phyloP scores from a whole-genome alignment of 2,113 vertebrate genomes.

The Anser cygnoides region DNA sequence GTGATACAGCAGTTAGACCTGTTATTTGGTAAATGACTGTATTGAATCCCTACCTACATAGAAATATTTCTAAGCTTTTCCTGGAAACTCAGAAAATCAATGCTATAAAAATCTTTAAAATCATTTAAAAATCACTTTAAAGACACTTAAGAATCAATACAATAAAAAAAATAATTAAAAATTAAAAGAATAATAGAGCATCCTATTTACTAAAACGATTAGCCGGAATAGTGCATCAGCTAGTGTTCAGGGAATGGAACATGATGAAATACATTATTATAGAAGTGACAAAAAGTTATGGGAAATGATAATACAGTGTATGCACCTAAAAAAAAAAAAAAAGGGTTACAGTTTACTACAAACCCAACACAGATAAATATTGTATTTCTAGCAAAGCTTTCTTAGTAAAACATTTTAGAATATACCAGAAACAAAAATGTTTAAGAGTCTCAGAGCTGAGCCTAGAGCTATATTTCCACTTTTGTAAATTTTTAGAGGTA shows the following conservation, averaged over 20 bases:
- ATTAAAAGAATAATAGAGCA: not conserved
- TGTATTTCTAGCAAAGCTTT: not conserved
- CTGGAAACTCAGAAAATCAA: not conserved
- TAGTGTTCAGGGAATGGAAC: not conserved
- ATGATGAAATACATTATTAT: not conserved
- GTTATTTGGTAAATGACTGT: not conserved
- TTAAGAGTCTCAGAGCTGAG: not conserved
- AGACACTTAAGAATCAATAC: not conserved
- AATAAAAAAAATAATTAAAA: not conserved
- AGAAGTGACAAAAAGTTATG: not conserved
- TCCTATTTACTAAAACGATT: not conserved
- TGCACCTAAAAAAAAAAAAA: not conserved
- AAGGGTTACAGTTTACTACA: not conserved
- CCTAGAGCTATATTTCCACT: not conserved
- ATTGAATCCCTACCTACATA: not conserved
- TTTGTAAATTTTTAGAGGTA: not conserved
- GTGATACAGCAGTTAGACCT: rapidly evolving
- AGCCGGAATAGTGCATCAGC: not conserved
- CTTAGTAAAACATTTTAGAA: not conserved
- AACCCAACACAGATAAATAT: not conserved
- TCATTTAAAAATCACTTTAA: not conserved
- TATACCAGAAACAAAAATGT: not conserved
- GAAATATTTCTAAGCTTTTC: not conserved
- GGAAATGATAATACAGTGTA: not conserved
- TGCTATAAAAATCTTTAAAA: not conserved